phyloP scores from a whole-genome alignment of 2,113 vertebrate species.

The Clarias batrachus region DNA sequence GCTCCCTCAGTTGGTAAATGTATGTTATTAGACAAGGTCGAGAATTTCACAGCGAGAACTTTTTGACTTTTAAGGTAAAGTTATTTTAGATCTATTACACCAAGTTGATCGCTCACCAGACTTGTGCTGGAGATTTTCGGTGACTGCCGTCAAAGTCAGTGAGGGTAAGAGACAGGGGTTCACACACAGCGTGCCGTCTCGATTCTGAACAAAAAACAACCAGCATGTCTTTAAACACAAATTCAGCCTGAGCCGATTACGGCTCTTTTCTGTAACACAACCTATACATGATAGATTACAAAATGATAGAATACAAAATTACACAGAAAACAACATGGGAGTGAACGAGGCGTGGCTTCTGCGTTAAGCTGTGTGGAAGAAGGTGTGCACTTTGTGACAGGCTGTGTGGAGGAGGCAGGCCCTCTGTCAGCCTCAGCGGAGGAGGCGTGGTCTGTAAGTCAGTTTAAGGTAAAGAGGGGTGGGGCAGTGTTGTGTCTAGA shows the following conservation, averaged over 20 bases:
- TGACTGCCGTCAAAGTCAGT: slow-evolving; percentile 55
- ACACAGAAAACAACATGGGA: too few relatives aligned
- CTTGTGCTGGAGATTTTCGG: slow-evolving; percentile 60
- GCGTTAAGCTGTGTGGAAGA: neutral
- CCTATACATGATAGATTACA: too few relatives aligned
- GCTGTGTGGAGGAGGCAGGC: neutral
- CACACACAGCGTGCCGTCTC: slow-evolving; percentile 59
- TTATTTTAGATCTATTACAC: neutral
- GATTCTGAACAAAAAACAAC: slow-evolving; percentile 56
- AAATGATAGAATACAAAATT: too few relatives aligned
- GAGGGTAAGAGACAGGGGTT: slow-evolving; percentile 68
- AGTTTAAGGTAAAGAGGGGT: neutral
- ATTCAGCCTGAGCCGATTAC: neutral
- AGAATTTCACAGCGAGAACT: too few relatives aligned
- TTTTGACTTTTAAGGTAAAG: neutral
- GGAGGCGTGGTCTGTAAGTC: neutral
- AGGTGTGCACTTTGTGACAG: too few relatives aligned
- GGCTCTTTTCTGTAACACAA: too few relatives aligned
- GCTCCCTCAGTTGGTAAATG: too few relatives aligned
- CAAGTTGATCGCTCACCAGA: slow-evolving; percentile 57
- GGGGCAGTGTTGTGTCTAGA: neutral
- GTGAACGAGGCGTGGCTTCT: neutral
- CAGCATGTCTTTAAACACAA: neutral
- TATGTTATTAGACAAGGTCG: too few relatives aligned
- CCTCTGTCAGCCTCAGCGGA: neutral